Base-by-base conservation (phyloP, 92 coral and sea anemone species). In the Desmophyllum pertusum region DNA sequence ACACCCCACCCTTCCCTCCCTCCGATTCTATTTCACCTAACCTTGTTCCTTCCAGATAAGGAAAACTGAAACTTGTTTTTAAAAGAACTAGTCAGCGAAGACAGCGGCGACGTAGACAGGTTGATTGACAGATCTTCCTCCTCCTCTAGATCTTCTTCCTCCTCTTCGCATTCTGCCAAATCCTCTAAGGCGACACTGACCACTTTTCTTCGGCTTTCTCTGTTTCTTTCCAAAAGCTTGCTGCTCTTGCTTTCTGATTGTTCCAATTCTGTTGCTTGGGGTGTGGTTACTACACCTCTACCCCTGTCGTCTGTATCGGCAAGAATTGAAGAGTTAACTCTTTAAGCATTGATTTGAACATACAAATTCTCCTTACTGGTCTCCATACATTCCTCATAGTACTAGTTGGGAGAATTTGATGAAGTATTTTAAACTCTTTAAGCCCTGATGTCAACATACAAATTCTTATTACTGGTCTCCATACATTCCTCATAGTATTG, bases 141-240 rank as follows among this genome's bases (percentile, higher is more conserved):
- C 51, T 73, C 76, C 21, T 85, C 88, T n/a, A n/a, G n/a, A n/a
- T n/a, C n/a, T 61, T 89, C 92, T 7, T 84, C 86, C 29, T 84
- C 87, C 15, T 89, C 93, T 14, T 91, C 91, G 23, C 83, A 91
- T 67, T 89, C 90, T 19, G 69, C 79, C 37, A 76, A 82, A 74
- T 83, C 77, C 78, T 87, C 93, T 37, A 94, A 77, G 61, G 88
- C 74, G 65, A 94, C 98, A 77, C 98, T 94, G 11, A 94, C 90
- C 0, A 94, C 95, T 81, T 94, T 85, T 89, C 77, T 70, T 62
- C n/a, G n/a, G n/a, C 68, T 59, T 31, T 66, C 88, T 87, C 62
- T 84, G 70, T 43, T 83, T 71, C 80, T 83, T 61, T 74, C 80
- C 81, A 83, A 64, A 31, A 52, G 78, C 29, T 72, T 59, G 67